Conservation (phyloP, 2,888 invertebrate genomes). For the Chelonus formosanus region DNA sequence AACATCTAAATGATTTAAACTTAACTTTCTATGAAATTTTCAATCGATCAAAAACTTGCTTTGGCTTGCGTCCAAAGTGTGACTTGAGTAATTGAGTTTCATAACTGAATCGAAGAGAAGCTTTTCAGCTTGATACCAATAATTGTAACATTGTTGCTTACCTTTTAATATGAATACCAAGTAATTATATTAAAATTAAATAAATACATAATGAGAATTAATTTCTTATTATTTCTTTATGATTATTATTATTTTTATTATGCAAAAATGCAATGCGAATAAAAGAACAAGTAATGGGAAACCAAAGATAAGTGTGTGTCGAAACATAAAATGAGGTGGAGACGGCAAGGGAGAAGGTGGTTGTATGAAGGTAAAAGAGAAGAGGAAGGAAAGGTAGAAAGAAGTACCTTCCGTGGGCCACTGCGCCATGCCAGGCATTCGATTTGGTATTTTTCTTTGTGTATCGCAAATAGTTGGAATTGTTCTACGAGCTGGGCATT, state of each 20-base stretch:
- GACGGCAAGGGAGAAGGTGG: constrained; percentile 37
- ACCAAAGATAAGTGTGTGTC: not conserved
- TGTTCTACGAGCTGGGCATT: constrained; percentile 64
- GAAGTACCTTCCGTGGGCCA: constrained; percentile 41
- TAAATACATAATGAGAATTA: no score
- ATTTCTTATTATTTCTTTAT: not conserved
- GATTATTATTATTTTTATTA: constrained; percentile 15
- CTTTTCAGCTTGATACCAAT: not conserved
- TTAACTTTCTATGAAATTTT: not conserved
- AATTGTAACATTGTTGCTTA: not conserved
- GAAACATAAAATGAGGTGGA: constrained; percentile 12
- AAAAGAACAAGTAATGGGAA: not conserved
- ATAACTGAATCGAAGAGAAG: not conserved
- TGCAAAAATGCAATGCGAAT: constrained; percentile 7
- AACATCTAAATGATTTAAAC: no score
- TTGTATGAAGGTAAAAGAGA: constrained; percentile 35
- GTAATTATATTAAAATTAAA: not conserved
- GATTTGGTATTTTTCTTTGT: constrained; percentile 66
- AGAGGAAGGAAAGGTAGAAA: constrained; percentile 38
- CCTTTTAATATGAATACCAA: not conserved
- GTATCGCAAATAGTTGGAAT: constrained; percentile 65
- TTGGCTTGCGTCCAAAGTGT: not conserved
- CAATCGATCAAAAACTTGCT: not conserved
- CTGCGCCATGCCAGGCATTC: constrained; percentile 63
- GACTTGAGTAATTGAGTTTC: not conserved